Evolutionary conservation across 2,797 vertebrate genomes (phyloP).

Genomic region (Pseudocheirus occidentalis): DNA sequence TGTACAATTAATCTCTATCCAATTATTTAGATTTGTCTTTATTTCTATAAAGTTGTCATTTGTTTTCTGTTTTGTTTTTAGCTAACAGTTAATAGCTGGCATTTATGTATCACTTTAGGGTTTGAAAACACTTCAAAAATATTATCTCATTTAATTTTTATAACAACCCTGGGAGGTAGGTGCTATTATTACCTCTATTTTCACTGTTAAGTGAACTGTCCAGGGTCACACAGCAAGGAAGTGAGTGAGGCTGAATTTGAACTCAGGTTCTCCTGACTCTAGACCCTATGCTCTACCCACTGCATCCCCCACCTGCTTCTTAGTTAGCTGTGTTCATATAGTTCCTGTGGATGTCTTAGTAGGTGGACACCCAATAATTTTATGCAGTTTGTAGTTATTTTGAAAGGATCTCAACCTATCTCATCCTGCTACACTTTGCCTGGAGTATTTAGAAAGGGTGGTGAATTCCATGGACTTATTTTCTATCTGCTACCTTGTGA

Average conservation of each 20-base stretch:
- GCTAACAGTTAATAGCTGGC: not conserved
- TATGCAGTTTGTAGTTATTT: not conserved
- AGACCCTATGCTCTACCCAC: not conserved
- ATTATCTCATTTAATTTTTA: not conserved
- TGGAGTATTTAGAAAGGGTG: not conserved
- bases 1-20: not conserved
- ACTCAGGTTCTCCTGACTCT: not conserved
- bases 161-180: not conserved
- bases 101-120: not conserved
- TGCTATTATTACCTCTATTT: not conserved
- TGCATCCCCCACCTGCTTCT: not conserved
- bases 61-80: not conserved
- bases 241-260: not conserved
- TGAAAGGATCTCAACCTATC: not conserved
- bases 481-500: not conserved
- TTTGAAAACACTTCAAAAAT: not conserved
- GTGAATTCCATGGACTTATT: not conserved
- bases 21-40: not conserved
- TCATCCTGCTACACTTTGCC: not conserved
- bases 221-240: not conserved
- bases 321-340: not conserved
- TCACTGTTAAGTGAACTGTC: not conserved
- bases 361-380: not conserved
- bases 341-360: not conserved
- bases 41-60: not conserved